A percentile compares a stretch with the other conserved stretches of the same genome.
These are phyloP conservation scores for Venusia cambrica DNA, from an alignment of 2,888 invertebrate genomes.

Conservation along the genomic window DNA sequence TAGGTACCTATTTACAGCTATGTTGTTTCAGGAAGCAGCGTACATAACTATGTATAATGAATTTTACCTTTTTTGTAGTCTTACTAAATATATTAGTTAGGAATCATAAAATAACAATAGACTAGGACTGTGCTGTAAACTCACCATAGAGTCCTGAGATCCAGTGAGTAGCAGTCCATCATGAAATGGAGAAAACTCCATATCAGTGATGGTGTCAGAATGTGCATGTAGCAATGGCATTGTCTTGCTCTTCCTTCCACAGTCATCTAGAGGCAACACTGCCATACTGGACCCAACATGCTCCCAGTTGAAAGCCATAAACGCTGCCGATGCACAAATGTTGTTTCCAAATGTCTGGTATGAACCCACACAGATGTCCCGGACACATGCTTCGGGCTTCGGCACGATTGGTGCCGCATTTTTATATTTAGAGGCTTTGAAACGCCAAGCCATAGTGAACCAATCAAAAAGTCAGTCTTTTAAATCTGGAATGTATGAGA, in stretches of 20 bases:
- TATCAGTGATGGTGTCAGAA: slow-evolving; percentile 95
- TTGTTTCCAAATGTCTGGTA: slow-evolving; percentile 97
- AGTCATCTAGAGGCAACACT: slow-evolving; percentile 92
- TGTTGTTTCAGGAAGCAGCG: too few relatives aligned
- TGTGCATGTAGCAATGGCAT: slow-evolving; percentile 93
- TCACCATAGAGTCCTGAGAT: slow-evolving; percentile 91
- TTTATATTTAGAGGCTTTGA: slow-evolving; percentile 98
- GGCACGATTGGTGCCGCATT: slow-evolving; percentile 98
- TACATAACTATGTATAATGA: too few relatives aligned
- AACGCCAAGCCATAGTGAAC: slow-evolving; percentile 92
- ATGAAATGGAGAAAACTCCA: slow-evolving; percentile 97
- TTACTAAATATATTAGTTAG: too few relatives aligned
- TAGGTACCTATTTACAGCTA: too few relatives aligned
- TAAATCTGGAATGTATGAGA: slow-evolving; percentile 65
- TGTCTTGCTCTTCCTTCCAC: slow-evolving; percentile 92
- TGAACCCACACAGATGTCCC: slow-evolving; percentile 94
- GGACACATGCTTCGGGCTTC: slow-evolving; percentile 94
- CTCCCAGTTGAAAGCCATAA: slow-evolving; percentile 98
- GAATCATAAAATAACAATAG: too few relatives aligned
- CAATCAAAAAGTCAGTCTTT: slow-evolving; percentile 67
- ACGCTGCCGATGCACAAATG: slow-evolving; percentile 94
- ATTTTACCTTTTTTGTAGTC: too few relatives aligned
- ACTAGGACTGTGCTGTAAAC: too few relatives aligned
- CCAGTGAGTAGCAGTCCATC: slow-evolving; percentile 95
- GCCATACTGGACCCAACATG: slow-evolving; percentile 95